These are phyloP conservation scores for Acleris emargana DNA, from an alignment of 2,888 invertebrate species.

Conservation along the genomic window DNA sequence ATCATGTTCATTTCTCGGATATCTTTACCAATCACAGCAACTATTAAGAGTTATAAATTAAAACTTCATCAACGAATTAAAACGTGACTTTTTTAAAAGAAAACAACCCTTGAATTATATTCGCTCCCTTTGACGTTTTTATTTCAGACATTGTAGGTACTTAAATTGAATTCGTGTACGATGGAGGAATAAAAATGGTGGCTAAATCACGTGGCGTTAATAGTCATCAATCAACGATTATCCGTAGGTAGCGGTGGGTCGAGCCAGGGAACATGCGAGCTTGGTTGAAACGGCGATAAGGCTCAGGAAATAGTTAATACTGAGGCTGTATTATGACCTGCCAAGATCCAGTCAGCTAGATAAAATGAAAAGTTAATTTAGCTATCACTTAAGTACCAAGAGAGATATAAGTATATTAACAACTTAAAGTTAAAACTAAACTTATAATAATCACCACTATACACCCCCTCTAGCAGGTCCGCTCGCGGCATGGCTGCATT, in stretches of 20 bases:
- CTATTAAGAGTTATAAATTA: too few relatives aligned
- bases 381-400: too few relatives aligned
- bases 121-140: background rate
- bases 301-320: background rate
- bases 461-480: too few relatives aligned
- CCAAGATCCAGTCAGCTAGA: too few relatives aligned
- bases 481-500: too few relatives aligned
- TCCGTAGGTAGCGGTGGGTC: slow-evolving; percentile 6
- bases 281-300: slow-evolving; percentile 18
- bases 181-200: slow-evolving; percentile 21
- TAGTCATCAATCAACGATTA: slow-evolving; percentile 33
- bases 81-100: background rate
- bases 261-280: slow-evolving; percentile 6
- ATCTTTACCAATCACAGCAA: too few relatives aligned
- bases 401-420: too few relatives aligned
- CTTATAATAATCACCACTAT: too few relatives aligned
- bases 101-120: background rate
- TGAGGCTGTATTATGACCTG: background rate
- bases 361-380: too few relatives aligned
- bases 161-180: slow-evolving; percentile 9
- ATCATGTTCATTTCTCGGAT: too few relatives aligned
- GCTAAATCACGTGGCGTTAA: slow-evolving; percentile 24
- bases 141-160: background rate
- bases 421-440: too few relatives aligned
- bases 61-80: background rate